Base-by-base conservation (phyloP, 2,113 vertebrate genomes). In the Catagonus wagneri region DNA sequence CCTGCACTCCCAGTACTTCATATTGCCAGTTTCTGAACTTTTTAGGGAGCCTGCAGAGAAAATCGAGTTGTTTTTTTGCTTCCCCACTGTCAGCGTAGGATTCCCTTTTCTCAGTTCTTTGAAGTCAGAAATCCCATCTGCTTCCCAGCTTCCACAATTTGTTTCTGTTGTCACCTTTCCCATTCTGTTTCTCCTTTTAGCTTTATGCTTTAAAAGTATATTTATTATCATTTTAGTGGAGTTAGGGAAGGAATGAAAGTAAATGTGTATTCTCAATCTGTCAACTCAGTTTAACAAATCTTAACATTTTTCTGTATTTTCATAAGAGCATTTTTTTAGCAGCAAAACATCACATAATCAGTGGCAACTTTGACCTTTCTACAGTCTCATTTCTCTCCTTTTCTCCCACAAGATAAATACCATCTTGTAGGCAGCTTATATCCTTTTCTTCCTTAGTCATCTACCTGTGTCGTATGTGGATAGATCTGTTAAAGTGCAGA, bases 41-140 rank as follows among this genome's bases (percentile, higher is more conserved):
- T 79, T 81, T 14, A 14, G 19, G 75, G 66, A 34, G 10, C 79
- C 75, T 23, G 20, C 29, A 61, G 90, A 92, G 84, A 92, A 95
- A 96, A 89, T 27, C 0, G 0, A 84, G 27, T 83, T 90, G 83
- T 76, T 93, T 95, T 90, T 56, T 75, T 84, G 65, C 72, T 92
- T 96, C 5, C 9, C 36, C n/a, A 68, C 66, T 92, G 54, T 96
- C 79, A 93, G 54, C 52, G n/a, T 20, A 66, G 83, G 60, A 71
- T 87, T 96, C n/a, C 32, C 29, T 52, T 90, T 89, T 39, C 83
- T 95, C 54, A 90, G 29, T 87, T 93, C 61, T 96, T 88, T 92
- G 65, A 97, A 96, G 81, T 95, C 54, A 88, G 80, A 95, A 91
- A 83, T 74, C 14, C 83, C 69, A 89, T 89, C 58, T 95, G 78